Evolutionary conservation across 2,888 invertebrate genomes (phyloP).

Genomic region (Amaurobius ferox): DNA sequence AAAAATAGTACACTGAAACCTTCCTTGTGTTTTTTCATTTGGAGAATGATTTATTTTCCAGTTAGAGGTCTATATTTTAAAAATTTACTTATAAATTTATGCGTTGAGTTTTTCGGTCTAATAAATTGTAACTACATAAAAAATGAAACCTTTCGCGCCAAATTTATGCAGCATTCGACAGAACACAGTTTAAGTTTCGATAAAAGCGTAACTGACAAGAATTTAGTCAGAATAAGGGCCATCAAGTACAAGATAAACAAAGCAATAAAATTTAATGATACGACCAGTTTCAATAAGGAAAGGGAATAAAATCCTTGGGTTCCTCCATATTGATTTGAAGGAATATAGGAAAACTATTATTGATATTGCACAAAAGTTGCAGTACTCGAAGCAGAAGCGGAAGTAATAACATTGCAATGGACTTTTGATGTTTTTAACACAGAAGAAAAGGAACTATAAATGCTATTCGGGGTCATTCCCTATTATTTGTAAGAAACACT

Average conservation of each 20-base stretch:
- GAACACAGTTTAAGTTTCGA: conserved; percentile 23
- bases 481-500: not conserved
- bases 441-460: conserved; percentile 33
- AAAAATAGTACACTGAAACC: too few relatives aligned
- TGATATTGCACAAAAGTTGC: conserved; percentile 25
- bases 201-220: conserved; percentile 45
- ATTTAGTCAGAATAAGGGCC: conserved; percentile 29
- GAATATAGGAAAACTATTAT: conserved; percentile 46
- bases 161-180: not conserved
- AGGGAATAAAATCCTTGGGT: conserved; percentile 29
- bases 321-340: conserved; percentile 31
- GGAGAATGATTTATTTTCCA: too few relatives aligned
- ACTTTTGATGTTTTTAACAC: conserved; percentile 31
- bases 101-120: too few relatives aligned
- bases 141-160: too few relatives aligned
- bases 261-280: conserved; percentile 65
- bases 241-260: conserved; percentile 59
- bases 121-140: too few relatives aligned
- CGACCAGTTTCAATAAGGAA: conserved; percentile 25
- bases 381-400: conserved; percentile 13
- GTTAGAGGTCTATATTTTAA: too few relatives aligned
- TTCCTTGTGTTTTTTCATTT: too few relatives aligned
- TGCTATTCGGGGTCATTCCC: not conserved
- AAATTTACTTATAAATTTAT: too few relatives aligned
- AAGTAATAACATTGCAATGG: conserved; percentile 39